These are phyloP conservation scores for Sinonovacula constricta DNA, from an alignment of 1,140 invertebrate genomes.

Conservation along the genomic window DNA sequence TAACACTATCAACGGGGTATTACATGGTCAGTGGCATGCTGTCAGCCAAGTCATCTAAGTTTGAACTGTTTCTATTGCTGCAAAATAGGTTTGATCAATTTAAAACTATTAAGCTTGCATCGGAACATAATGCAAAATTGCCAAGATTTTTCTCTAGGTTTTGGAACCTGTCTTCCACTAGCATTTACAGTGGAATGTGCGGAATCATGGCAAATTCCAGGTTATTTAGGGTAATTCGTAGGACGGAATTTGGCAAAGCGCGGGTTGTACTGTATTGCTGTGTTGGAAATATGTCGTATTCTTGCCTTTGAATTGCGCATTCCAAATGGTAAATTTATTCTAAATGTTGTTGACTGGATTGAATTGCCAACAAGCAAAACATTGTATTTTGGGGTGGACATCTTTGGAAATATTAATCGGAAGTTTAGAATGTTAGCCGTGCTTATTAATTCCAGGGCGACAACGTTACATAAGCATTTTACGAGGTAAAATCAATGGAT, in stretches of 20 bases:
- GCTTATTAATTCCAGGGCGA: conserved; percentile 22
- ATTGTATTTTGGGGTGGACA: conserved; percentile 13
- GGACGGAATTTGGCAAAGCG: conserved; percentile 4
- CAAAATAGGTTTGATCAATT: not conserved
- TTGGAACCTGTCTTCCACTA: conserved; percentile 5
- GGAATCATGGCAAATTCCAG: not conserved
- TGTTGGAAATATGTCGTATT: conserved; percentile 12
- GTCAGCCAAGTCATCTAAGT: not conserved
- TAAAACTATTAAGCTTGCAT: conserved; percentile 33
- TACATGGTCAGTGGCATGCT: not conserved
- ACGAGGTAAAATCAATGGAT: no score
- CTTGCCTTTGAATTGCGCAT: conserved; percentile 32
- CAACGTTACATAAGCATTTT: no score
- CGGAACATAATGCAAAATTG: conserved; percentile 12
- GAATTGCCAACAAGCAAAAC: conserved; percentile 11
- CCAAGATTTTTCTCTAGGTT: no score
- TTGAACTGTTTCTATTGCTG: not conserved
- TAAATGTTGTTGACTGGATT: conserved; percentile 1
- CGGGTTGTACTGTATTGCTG: conserved; percentile 1
- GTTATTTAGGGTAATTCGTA: not conserved
- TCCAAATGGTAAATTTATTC: conserved; percentile 14
- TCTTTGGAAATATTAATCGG: conserved; percentile 32
- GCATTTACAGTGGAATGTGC: conserved; percentile 25
- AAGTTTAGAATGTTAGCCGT: conserved; percentile 26
- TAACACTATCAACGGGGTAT: no score